Evolutionary conservation across 2,888 invertebrate species (phyloP).

Genomic region (Bibio marci): DNA sequence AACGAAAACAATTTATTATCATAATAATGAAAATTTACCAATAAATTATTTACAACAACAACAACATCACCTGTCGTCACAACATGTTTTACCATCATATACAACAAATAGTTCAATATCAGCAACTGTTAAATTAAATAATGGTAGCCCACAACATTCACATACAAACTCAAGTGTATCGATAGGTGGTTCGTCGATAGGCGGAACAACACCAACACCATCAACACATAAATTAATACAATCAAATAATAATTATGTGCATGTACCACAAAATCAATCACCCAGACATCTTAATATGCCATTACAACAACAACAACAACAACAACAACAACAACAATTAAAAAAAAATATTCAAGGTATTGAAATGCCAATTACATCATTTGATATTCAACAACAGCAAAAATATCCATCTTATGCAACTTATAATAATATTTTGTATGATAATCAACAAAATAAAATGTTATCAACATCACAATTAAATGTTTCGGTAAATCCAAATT

Average conservation of each 20-base stretch:
- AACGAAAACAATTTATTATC: slow-evolving; percentile 21
- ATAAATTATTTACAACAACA: background rate
- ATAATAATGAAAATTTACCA: slow-evolving; percentile 2
- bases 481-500: slow-evolving; percentile 27
- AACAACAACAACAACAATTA: background rate
- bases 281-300: too few species aligned
- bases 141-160: slow-evolving; percentile 1
- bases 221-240: slow-evolving; percentile 25
- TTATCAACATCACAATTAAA: slow-evolving; percentile 15
- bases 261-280: too few species aligned
- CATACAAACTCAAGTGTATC: slow-evolving; percentile 7
- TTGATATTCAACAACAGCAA: background rate
- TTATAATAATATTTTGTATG: slow-evolving; percentile 5
- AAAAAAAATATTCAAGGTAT: too few species aligned
- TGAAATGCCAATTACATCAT: background rate
- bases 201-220: slow-evolving; percentile 10
- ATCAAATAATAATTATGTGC: slow-evolving; percentile 19
- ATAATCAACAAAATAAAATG: slow-evolving; percentile 2
- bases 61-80: background rate
- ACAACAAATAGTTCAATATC: background rate
- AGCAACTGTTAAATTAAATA: background rate
- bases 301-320: too few species aligned
- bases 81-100: background rate
- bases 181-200: too few species aligned
- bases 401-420: too few species aligned